Conservation (phyloP, 2,113 vertebrate genomes). For the Pseudorhombus dupliciocellatus region DNA sequence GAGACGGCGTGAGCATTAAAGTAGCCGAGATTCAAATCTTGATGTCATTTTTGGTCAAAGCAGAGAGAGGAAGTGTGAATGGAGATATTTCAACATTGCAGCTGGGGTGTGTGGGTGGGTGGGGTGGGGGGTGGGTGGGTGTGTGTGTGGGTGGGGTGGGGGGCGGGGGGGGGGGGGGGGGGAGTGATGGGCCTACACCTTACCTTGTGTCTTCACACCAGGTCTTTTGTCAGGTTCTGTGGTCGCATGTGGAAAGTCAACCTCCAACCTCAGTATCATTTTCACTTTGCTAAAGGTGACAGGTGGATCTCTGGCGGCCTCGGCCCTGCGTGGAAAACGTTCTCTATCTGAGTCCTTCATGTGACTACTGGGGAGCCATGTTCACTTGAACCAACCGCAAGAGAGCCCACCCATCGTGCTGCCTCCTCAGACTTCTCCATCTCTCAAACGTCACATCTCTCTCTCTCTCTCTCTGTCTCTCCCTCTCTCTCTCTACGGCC, state of each 20-base stretch:
- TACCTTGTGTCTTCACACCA: not conserved
- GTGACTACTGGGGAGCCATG: slow-evolving; percentile 23
- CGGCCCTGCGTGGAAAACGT: slow-evolving; percentile 15
- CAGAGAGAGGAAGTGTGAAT: slow-evolving; percentile 50
- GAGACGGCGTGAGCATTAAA: too few species aligned
- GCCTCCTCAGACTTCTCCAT: not conserved
- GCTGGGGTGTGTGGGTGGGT: slow-evolving; percentile 43
- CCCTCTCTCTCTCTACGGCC: not conserved
- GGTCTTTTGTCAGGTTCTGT: not conserved
- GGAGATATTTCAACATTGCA: slow-evolving; percentile 42
- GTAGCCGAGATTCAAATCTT: not conserved
- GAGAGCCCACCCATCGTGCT: slow-evolving; percentile 60
- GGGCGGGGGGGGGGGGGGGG: too few species aligned
- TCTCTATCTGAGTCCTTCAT: not conserved
- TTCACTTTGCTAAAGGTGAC: slow-evolving; percentile 2
- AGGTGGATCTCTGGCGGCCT: not conserved
- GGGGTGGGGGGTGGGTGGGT: slow-evolving; percentile 28
- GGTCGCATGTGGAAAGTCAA: not conserved
- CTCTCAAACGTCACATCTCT: too few species aligned
- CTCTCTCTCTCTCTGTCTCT: not conserved
- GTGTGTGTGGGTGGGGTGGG: not conserved
- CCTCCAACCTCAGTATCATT: not conserved
- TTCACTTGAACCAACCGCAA: slow-evolving; percentile 44
- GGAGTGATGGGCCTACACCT: not conserved
- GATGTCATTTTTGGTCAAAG: not conserved